phyloP scores from a whole-genome alignment of 2,888 invertebrate genomes.

The Cerastoderma edule region DNA sequence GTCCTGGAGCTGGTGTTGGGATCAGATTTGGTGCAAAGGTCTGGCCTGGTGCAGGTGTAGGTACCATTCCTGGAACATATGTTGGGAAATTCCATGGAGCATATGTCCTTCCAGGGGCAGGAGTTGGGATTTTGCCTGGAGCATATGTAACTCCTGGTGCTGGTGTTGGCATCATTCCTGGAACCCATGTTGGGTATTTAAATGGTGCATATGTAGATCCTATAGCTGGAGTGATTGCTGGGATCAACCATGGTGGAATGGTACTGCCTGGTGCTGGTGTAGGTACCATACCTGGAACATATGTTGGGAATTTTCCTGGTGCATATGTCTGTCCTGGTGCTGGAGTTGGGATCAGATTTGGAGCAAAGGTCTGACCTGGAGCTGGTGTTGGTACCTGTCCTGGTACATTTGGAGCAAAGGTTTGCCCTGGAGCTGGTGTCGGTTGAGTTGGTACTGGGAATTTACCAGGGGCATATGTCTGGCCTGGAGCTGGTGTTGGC shows the following conservation, averaged over 20 bases:
- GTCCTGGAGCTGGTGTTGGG: conserved; percentile 59
- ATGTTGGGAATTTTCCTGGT: conserved; percentile 60
- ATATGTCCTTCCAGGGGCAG: conserved; percentile 62
- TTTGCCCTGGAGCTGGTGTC: conserved; percentile 55
- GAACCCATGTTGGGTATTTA: conserved; percentile 41
- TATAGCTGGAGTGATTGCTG: conserved; percentile 49
- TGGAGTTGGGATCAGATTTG: conserved; percentile 54
- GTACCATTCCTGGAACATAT: conserved; percentile 61
- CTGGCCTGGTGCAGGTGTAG: conserved; percentile 62
- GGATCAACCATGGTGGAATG: conserved; percentile 44
- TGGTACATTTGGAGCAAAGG: conserved; percentile 53
- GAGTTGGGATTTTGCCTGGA: conserved; percentile 57
- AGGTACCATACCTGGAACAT: conserved; percentile 52
- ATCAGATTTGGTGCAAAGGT: conserved; percentile 61
- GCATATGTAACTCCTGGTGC: conserved; percentile 62
- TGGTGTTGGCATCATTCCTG: conserved; percentile 58
- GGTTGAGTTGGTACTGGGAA: conserved; percentile 44
- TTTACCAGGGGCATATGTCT: conserved; percentile 56
- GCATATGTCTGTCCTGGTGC: conserved; percentile 56
- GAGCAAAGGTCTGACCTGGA: conserved; percentile 56
- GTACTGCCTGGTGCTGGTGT: conserved; percentile 55
- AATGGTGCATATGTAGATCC: conserved; percentile 54
- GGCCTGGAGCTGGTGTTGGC: conserved; percentile 56
- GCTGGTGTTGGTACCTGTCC: conserved; percentile 60
- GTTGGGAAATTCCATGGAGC: conserved; percentile 59